Base-by-base conservation (phyloP, 2,113 vertebrate species). In the Nerophis ophidion region DNA sequence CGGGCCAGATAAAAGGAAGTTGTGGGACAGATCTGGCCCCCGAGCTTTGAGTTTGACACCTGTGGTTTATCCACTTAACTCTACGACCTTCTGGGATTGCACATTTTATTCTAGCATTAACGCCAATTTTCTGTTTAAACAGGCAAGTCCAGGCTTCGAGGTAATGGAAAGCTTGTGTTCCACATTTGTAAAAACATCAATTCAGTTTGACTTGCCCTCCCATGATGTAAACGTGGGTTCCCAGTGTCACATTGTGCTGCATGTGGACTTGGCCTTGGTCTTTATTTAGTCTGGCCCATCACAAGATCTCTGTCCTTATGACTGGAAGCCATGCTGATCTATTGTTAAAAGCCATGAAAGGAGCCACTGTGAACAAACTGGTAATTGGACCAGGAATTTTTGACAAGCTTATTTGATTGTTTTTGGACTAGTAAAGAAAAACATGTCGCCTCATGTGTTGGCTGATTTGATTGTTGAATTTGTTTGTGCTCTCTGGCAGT, bases 231-330 rank as follows among this genome's bases (percentile, higher is more conserved):
- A 57, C 53, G 63, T 46, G 19, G 60, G 38, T 58, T 48, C 50
- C 34, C 73, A 55, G 34, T 71, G 72, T 81, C 80, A 79, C 80
- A 75, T 75, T 77, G 66, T 71, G 7, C 16, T 51, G 62, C 73
- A 68, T 66, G 69, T 67, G 59, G 60, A 65, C 38, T 57, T 57
- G 2, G 44, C 55, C 59, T 62, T 12, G 40, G 50, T 73, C 75
- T 81, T 74, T 74, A 74, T 83, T 83, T 81, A 79, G 72, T 64
- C 40, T 72, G 70, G 63, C 62, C 65, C 70, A n/a, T 85, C 80
- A 81, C 74, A 79, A 81, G 83, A 71, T 77, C 70, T 44, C 5
- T 1, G 67, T 72, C 74, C 78, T 66, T 81, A 81, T 82, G 75
- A 84, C 77, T 61, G 11, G 5, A 55, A 46, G 63, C 53, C 59